Evolutionary conservation across 1,140 invertebrate species (phyloP).

Genomic region (Pseudomyrmex concolor): DNA sequence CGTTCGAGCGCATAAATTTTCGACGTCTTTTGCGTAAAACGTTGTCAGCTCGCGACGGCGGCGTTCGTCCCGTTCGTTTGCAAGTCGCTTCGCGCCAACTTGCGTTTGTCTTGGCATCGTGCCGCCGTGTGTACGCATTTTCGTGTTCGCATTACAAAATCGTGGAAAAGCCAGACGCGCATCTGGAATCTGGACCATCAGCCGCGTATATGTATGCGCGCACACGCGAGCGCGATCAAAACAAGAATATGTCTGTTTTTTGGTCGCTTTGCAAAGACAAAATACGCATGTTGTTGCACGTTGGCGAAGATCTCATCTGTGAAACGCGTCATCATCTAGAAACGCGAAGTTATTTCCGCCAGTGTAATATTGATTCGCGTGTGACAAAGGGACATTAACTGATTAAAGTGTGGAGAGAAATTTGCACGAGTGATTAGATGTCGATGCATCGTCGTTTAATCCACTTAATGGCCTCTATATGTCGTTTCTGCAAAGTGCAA

Average conservation of each 20-base stretch:
- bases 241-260: constrained; percentile 1
- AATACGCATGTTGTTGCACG: background rate
- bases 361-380: background rate
- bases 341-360: background rate
- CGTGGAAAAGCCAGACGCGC: constrained; percentile 5
- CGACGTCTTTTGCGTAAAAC: background rate
- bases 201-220: background rate
- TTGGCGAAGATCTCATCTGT: constrained; percentile 4
- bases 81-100: background rate
- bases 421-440: constrained; percentile 30
- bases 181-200: constrained; percentile 9
- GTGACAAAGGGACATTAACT: constrained; percentile 26
- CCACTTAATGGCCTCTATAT: constrained; percentile 20
- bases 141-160: constrained; percentile 1
- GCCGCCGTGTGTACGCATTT: background rate
- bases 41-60: background rate
- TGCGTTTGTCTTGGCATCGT: constrained; percentile 21
- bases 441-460: constrained; percentile 37
- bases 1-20: constrained; percentile 12
- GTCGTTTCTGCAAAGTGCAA: background rate
- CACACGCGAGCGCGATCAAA: background rate
- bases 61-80: background rate
- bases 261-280: background rate
- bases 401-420: constrained; percentile 26
- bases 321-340: background rate